Base-by-base conservation (phyloP, 2,797 vertebrate species). In the Ctenochaetus hawaiiensis region DNA sequence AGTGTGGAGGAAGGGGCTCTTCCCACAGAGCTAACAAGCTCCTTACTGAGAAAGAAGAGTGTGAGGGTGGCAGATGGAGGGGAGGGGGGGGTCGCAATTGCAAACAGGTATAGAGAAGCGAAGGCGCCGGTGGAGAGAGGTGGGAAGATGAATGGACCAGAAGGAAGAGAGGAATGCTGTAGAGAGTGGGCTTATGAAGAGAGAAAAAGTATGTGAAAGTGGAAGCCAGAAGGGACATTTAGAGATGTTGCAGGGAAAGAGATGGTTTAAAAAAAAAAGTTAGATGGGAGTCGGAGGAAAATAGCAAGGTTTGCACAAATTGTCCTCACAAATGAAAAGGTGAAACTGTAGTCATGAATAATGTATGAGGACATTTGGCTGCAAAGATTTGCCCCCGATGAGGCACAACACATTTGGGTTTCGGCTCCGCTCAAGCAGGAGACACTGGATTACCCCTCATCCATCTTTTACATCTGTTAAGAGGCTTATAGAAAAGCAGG, bases 1-100 rank as follows among this genome's bases (percentile, higher is more conserved):
- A 30, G 1, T 17, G 37, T 51, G 48, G 43, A 51, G 41, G 53
- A 26, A 53, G 68, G 68, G 26, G 60, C 41, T 47, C 59, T 81
- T 69, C 77, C 64, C 71, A 73, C 76, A 74, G 66, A 64, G 66
- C 69, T 90, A 91, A 90, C 88, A 78, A 87, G 87, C 83, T 86
- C 57, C 82, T 77, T 44, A 26, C 85, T 11, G 49, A 66, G 56
- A 72, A 30, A 67, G 71, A 67, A n/a, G 26, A 69, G 79, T 47
- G 65, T 2, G 67, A 65, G 78, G 67, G 66, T 13, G 7, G 44
- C 0, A 26, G 45, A 66, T 20, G 30, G 23, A 66, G 74, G 45
- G 69, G 67, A 47, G 57, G 30, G 30, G 30, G 30, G 30, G 30
- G 30, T 34, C 4, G 72, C 9, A 9, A 59, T 60, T 3, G 44